Percentiles rank a stretch among this genome's conserved stretches.
phyloP scores from a whole-genome alignment of 2,113 vertebrate species.

The Oncorhynchus clarkii region DNA sequence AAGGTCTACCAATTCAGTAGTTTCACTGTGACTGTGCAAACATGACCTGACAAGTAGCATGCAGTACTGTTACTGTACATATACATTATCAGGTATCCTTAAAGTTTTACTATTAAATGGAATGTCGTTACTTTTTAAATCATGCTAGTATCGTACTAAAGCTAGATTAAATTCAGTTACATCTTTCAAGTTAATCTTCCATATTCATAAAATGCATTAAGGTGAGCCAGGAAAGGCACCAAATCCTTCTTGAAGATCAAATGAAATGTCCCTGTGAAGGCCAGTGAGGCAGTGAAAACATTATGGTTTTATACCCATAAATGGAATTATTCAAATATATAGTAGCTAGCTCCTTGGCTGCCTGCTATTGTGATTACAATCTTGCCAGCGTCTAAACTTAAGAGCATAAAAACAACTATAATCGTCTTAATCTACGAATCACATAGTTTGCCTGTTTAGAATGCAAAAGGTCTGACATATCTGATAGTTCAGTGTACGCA shows the following conservation, averaged over 20 bases:
- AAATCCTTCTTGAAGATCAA: background rate
- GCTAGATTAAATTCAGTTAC: too few species aligned
- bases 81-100: background rate
- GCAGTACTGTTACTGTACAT: background rate
- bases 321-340: background rate
- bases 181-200: background rate
- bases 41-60: background rate
- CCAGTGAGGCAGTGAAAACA: background rate
- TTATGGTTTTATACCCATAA: slow-evolving; percentile 1
- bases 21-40: slow-evolving; percentile 15
- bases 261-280: background rate
- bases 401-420: too few species aligned
- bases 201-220: background rate
- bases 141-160: background rate
- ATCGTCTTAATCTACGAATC: too few species aligned
- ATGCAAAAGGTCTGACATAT: background rate
- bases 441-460: too few species aligned
- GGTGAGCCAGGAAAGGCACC: background rate
- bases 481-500: background rate
- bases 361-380: background rate
- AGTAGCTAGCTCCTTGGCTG: background rate
- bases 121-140: background rate
- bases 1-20: slow-evolving; percentile 11
- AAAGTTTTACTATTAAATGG: background rate
- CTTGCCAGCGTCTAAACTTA: background rate